Percentiles rank a stretch among this genome's conserved stretches.
These are phyloP conservation scores for Chouioia cunea DNA, from an alignment of 2,888 invertebrate genomes.

Conservation along the genomic window DNA sequence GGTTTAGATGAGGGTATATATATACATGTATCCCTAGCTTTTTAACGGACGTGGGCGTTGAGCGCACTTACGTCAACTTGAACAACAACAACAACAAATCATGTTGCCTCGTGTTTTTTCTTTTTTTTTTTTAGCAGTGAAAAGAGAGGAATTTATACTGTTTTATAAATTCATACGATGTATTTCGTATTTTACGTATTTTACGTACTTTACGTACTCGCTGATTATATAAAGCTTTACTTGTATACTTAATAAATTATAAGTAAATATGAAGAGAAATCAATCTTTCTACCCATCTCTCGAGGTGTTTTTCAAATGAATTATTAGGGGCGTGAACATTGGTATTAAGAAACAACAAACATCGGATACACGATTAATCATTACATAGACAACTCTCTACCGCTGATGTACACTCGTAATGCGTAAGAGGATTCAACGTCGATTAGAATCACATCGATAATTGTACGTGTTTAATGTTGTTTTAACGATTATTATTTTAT, in stretches of 20 bases:
- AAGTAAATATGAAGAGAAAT: slow-evolving; percentile 27
- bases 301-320: too few relatives aligned
- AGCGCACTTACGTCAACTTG: slow-evolving; percentile 18
- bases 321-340: too few relatives aligned
- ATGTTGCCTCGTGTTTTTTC: slow-evolving; percentile 2
- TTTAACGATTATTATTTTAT: too few relatives aligned
- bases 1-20: slow-evolving; percentile 1
- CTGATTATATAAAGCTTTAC: slow-evolving; percentile 37
- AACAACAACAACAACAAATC: neutral
- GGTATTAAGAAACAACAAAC: too few relatives aligned
- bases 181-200: slow-evolving; percentile 41
- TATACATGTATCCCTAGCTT: neutral
- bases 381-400: too few relatives aligned
- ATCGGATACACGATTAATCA: too few relatives aligned
- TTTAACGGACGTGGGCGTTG: slow-evolving; percentile 10
- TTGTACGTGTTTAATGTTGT: too few relatives aligned
- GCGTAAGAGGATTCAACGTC: too few relatives aligned
- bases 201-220: neutral
- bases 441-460: too few relatives aligned
- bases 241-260: slow-evolving; percentile 38
- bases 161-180: slow-evolving; percentile 27
- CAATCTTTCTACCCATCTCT: too few relatives aligned
- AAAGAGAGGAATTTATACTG: slow-evolving; percentile 31
- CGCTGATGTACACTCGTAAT: too few relatives aligned
- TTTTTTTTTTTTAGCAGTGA: slow-evolving; percentile 13